Evolutionary conservation across 2,113 vertebrate species (phyloP), one percentile per base, ranked within the genome.

Genomic region (Ceyx cyanopectus): DNA sequence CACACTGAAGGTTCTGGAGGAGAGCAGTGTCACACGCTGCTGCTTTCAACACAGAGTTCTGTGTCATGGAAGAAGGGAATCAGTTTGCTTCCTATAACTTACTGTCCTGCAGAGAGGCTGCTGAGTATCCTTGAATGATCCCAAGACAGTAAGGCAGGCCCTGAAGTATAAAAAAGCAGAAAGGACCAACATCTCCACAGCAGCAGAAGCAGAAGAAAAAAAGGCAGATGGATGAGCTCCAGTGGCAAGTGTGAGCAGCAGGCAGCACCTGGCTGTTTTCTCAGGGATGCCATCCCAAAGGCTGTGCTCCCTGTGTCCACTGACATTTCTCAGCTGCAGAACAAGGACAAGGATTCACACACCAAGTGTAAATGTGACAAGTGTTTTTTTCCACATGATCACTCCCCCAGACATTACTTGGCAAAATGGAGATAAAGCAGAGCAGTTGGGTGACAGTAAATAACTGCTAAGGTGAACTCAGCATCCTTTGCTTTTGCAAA

Each of bases 401-500:
- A 85, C 84, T 76, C 46, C 22, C 78, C 76, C 29, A 92, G 77
- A 84, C 74, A 76, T 69, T 79, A 79, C 78, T 61, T 69, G 37
- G 83, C 54, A 87, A 95, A 94, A 89, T 0, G 43, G 50, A 51
- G 77, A 95, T 54, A 69, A 92, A 88, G 46, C 58, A 89, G 76
- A 93, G 81, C 46, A 68, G 43, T 13, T 10, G 13, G 14, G 56
- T 81, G 90, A 76, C 77, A 79, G 45, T 68, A 94, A 93, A 70
- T 81, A 95, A 92, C 83, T 89, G 74, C 77, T 54, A 93, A 89
- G 75, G 92, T 86, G 62, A 96, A 75, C 84, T 78, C 34, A 22
- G 66, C 84, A 82, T 84, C 73, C 62, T 88, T 90, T 75, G 57
- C 34, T 82, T 94, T 88, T 91, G 81, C 75, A 89, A 85, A 75